Base-by-base conservation (phyloP, 2,888 invertebrate genomes). In the Caenorhabditis sp. region DNA sequence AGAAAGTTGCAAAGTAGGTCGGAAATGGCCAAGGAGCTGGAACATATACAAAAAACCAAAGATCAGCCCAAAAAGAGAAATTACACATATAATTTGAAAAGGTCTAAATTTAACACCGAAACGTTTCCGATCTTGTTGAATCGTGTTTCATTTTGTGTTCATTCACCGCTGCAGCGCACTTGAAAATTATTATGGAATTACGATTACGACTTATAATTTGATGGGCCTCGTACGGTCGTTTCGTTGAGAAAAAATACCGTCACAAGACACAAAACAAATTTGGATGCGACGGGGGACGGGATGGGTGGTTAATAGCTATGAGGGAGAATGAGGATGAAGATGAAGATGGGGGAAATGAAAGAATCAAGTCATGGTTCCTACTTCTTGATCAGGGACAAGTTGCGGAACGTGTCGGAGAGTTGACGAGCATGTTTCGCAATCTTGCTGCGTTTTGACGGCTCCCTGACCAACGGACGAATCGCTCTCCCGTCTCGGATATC, bases 401-500 rank as follows among this genome's bases (percentile, higher is more conserved):
- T 83, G 8, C 71, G 61, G 2, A 83, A 61, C 2, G 83, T 83
- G 32, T 83, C 83, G 6, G 79, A 80, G 9, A 83, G 72, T 47
- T 83, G 83, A 2, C 83, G 65, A 37, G 78, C 83, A 26, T 83
- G 83, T 26, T 35, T 58, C 0, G 53, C 80, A 8, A 80, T 74
- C 35, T 76, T 79, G 61, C 76, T 76, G 0, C 72, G 40, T 67
- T 76, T 83, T 24, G 80, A 62, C 2, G 22, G 20, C 2, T 82
- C 78, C 60, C 74, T 72, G 6, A 20, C 24, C 1, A 11, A 13
- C 22, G 53, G 62, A 11, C 40, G 20, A 5, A n/a, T n/a, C 1
- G 69, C 76, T 26, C 51, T 74, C 8, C 86, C 87, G 18, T 88
- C 87, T 8, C 80, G 72, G n/a, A 88, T 81, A 18, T 87, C 84